Percentiles rank a stretch among this genome's conserved stretches.
Evolutionary conservation across 2,113 vertebrate species (phyloP).

Genomic region (Meles meles): DNA sequence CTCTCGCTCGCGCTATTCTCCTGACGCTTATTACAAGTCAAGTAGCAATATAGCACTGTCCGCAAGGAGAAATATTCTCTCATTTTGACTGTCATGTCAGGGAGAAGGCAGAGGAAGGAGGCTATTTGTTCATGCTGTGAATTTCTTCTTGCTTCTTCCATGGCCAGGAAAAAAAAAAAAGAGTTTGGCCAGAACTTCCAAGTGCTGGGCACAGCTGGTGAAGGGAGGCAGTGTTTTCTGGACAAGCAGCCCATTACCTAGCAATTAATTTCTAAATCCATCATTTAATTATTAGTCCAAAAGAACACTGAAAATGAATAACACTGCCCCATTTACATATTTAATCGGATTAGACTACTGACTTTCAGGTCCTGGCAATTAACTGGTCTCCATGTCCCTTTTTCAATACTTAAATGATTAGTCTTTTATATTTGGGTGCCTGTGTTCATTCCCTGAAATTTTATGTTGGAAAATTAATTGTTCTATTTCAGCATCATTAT

Average conservation of each 20-base stretch:
- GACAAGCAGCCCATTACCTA: conserved; percentile 56
- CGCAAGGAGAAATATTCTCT: conserved; percentile 58
- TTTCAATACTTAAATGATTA: conserved; percentile 70
- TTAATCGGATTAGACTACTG: conserved; percentile 79
- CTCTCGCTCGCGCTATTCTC: conserved; percentile 17
- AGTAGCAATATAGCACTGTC: conserved; percentile 35
- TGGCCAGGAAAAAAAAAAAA: neutral
- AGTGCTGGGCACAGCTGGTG: conserved; percentile 32
- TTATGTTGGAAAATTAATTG: conserved; percentile 72
- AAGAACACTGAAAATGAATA: conserved; percentile 76
- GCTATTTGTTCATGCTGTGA: neutral
- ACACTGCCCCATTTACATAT: conserved; percentile 74
- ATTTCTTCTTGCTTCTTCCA: conserved; percentile 9
- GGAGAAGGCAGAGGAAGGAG: conserved; percentile 12
- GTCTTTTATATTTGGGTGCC: conserved; percentile 69
- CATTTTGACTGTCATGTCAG: conserved; percentile 40
- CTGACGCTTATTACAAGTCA: conserved; percentile 56
- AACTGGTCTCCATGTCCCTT: conserved; percentile 71
- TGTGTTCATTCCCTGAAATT: conserved; percentile 51
- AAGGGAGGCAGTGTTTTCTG: conserved; percentile 46
- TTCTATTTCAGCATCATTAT: conserved; percentile 46
- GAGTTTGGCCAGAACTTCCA: neutral
- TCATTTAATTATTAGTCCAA: conserved; percentile 80
- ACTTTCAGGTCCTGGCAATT: conserved; percentile 80
- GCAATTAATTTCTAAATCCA: conserved; percentile 79